phyloP scores from a whole-genome alignment of 2,797 vertebrate species.

The Cyclopterus lumpus region DNA sequence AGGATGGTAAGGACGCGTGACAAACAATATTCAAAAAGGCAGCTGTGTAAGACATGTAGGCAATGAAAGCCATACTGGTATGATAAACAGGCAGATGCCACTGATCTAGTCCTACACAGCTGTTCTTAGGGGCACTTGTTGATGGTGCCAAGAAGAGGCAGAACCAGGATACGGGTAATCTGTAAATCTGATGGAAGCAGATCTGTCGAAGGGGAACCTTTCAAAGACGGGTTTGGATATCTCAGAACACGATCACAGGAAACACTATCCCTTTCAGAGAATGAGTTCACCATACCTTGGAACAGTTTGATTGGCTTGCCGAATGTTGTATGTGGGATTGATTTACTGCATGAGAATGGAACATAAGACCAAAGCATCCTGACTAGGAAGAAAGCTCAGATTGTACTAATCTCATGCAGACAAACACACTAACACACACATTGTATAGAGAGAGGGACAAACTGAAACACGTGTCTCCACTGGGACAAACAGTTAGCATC shows the following conservation, averaged over 20 bases:
- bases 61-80: conserved; percentile 45
- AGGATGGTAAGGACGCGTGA: conserved; percentile 30
- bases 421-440: not conserved
- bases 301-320: conserved; percentile 32
- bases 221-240: conserved; percentile 48
- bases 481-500: not conserved
- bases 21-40: conserved; percentile 24
- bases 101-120: conserved; percentile 34
- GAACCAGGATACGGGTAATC: conserved; percentile 56
- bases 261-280: conserved; percentile 41
- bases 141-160: conserved; percentile 46
- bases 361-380: conserved; percentile 9
- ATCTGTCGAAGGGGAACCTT: conserved; percentile 54
- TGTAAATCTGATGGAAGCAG: conserved; percentile 67
- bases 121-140: conserved; percentile 34
- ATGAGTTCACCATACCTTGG: conserved; percentile 41
- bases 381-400: conserved; percentile 12
- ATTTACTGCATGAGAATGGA: conserved; percentile 45
- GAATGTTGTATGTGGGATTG: conserved; percentile 56
- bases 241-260: conserved; percentile 45
- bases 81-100: conserved; percentile 44
- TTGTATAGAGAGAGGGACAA: not conserved
- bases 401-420: not conserved
- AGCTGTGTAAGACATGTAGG: not conserved
- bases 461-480: not conserved